These are phyloP conservation scores for Antechinus flavipes DNA, from an alignment of 2,113 vertebrate genomes.

Conservation along the genomic window DNA sequence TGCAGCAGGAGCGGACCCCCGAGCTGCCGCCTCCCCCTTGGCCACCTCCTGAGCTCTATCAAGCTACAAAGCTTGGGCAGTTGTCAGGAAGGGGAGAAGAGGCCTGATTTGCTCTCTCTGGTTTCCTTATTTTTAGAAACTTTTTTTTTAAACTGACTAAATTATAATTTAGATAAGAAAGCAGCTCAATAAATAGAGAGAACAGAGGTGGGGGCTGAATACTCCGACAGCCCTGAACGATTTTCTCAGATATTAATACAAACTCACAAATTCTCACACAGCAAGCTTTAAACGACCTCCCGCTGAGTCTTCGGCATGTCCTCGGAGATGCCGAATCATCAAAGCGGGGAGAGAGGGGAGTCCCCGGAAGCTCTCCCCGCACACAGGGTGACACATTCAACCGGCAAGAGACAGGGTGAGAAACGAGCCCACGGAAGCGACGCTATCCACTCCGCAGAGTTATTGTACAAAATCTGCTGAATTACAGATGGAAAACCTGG, in stretches of 20 bases:
- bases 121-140: background rate
- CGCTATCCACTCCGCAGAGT: background rate
- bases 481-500: background rate
- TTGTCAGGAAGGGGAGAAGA: background rate
- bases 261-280: background rate
- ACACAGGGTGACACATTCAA: background rate
- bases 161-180: background rate
- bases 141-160: background rate
- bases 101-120: background rate
- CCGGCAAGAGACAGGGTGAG: too few species aligned
- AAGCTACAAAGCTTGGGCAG: background rate
- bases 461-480: background rate
- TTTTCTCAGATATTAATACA: background rate
- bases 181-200: background rate
- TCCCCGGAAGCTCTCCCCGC: background rate
- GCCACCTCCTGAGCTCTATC: too few species aligned
- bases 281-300: background rate
- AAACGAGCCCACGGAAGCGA: too few species aligned
- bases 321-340: background rate
- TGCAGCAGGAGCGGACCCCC: background rate
- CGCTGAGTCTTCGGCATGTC: too few species aligned
- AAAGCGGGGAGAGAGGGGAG: background rate
- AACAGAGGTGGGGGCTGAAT: background rate
- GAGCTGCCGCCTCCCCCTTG: background rate
- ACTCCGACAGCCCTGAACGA: background rate